Base-by-base conservation (phyloP, 35 echinoderm and acorn worm species). In the Heliocidaris erythrogramma region DNA sequence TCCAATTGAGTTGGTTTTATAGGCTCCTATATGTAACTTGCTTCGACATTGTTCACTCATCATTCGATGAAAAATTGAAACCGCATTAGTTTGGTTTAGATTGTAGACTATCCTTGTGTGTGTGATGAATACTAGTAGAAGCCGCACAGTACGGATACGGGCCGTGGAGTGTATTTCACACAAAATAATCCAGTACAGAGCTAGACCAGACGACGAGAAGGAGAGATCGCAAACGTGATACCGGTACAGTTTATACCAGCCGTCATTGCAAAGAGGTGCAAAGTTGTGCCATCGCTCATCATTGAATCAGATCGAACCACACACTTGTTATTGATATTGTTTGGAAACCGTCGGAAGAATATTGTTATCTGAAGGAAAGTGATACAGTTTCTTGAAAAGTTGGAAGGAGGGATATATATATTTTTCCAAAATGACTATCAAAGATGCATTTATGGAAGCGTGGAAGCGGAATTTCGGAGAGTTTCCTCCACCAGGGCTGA, bases 391-490 rank as follows among this genome's bases (percentile, higher is more conserved):
- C 27, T 27, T 24, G 21, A 8, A 2, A 78, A 78, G 18, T 17
- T 78, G 65, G 27, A 78, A 78, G 65, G 27, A 78, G 65, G 65
- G 65, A 78, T 78, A 60, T 59, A 59, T 59, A 69, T 24, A 78
- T 78, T 27, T 78, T 27, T 78, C 65, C 65, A 95, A 85, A 93
- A 88, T 96, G 95, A 96, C 95, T n/a, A 96, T 96, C 56, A 88
- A 96, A 49, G 95, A 96, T 29, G 85, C 52, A 29, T 96, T 96
- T 86, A 89, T 90, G 59, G 87, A 94, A 49, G 47, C 94, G 13
- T 96, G 95, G 95, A 96, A 60, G 87, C 52, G 87, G 49, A 96
- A 96, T 49, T 94, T 96, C 85, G 93, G 87, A 21, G 93, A 94
- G 27, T 90, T 90, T 94, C 69, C 93, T 48, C 85, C 93, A 31